Conservation (phyloP, 2,888 invertebrate species). For the Diarsia dahlii region DNA sequence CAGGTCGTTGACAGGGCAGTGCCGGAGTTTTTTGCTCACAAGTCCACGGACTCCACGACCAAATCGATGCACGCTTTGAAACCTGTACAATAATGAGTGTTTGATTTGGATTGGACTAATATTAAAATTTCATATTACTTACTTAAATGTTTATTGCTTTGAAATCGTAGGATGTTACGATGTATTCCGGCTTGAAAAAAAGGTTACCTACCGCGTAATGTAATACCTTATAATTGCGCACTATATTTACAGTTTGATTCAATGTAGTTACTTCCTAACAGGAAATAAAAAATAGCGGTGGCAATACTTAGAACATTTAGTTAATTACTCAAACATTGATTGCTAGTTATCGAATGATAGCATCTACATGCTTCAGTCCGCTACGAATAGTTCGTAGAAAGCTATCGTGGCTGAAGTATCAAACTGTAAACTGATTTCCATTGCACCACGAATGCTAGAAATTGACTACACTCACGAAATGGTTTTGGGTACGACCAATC, state of each 20-base stretch:
- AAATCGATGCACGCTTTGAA: conserved; percentile 35
- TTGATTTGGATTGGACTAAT: conserved; percentile 21
- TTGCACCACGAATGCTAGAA: conserved; percentile 45
- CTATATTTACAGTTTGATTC: conserved; percentile 35
- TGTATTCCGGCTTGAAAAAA: conserved; percentile 43
- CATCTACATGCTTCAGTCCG: conserved; percentile 16
- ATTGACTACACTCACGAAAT: conserved; percentile 58
- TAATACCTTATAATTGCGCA: conserved; percentile 52
- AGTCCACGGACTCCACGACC: conserved; percentile 27
- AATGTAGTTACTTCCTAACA: conserved; percentile 53
- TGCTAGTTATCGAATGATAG: conserved; percentile 22
- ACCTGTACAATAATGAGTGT: conserved; percentile 31
- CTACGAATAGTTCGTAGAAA: conserved; percentile 50
- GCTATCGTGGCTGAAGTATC: conserved; percentile 52
- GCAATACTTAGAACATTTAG: conserved; percentile 39
- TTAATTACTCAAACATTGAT: conserved; percentile 44
- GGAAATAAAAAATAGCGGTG: conserved; percentile 51
- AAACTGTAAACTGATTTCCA: conserved; percentile 54
- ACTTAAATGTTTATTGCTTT: conserved; percentile 41
- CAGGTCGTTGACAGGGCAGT: conserved; percentile 73
- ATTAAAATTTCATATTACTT: conserved; percentile 9
- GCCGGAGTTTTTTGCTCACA: conserved; percentile 61
- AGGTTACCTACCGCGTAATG: conserved; percentile 39
- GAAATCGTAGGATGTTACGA: conserved; percentile 54
- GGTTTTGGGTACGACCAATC: conserved; percentile 51